Percentiles rank a stretch among this genome's conserved stretches.
phyloP scores from a whole-genome alignment of 2,888 invertebrate species.

The Parnassius glacialis region DNA sequence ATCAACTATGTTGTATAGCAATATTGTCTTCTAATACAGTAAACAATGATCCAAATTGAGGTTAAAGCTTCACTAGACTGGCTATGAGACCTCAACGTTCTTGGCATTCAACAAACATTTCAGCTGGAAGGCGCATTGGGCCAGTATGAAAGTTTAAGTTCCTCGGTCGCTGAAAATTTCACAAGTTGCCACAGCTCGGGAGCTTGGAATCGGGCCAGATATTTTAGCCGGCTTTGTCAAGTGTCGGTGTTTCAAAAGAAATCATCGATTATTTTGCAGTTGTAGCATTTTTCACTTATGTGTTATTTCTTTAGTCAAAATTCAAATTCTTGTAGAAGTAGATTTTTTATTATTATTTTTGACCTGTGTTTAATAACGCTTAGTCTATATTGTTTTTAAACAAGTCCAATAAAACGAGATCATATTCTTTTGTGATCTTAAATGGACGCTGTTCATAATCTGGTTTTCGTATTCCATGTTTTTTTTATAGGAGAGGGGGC shows the following conservation, averaged over 20 bases:
- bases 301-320: not conserved
- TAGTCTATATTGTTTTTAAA: no score
- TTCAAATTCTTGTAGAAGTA: no score
- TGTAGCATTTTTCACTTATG: not conserved
- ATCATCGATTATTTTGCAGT: constrained; percentile 22
- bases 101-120: constrained; percentile 10
- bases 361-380: no score
- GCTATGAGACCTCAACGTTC: constrained; percentile 13
- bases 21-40: no score
- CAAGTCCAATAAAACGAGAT: no score
- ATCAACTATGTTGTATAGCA: no score
- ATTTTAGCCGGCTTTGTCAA: constrained; percentile 4
- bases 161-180: constrained; percentile 28
- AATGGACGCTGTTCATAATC: no score
- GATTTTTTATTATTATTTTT: no score
- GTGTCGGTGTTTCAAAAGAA: constrained; percentile 11
- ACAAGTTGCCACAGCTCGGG: constrained; percentile 31
- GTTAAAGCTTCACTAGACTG: not conserved
- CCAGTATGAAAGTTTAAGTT: constrained; percentile 17
- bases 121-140: constrained; percentile 10
- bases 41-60: not conserved
- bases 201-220: constrained; percentile 42
- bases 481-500: no score
- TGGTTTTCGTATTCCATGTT: no score
- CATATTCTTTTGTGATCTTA: no score